These are phyloP conservation scores for Himalopsyche anomala DNA, from an alignment of 2,888 invertebrate genomes.

Conservation along the genomic window DNA sequence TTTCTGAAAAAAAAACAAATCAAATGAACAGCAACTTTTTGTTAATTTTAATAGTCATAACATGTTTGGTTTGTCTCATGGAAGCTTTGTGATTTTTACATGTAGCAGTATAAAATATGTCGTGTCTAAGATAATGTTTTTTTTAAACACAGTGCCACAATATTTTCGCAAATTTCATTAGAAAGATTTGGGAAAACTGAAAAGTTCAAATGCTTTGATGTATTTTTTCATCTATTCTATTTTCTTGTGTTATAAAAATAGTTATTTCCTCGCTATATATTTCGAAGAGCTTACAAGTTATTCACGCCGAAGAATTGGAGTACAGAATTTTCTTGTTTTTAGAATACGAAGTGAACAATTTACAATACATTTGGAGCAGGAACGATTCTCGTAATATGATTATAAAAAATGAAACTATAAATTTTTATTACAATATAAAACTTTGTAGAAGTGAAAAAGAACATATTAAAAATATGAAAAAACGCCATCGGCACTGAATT, in stretches of 20 bases:
- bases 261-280: conserved; percentile 85
- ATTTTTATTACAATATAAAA: conserved; percentile 87
- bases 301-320: conserved; percentile 80
- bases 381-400: conserved; percentile 74
- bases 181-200: too few species aligned
- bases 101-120: too few species aligned
- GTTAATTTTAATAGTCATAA: too few species aligned
- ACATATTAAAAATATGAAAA: conserved; percentile 74
- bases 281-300: conserved; percentile 82
- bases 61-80: too few species aligned
- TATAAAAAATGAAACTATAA: conserved; percentile 81
- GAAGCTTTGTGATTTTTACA: too few species aligned
- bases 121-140: too few species aligned
- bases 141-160: too few species aligned
- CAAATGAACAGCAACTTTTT: too few species aligned
- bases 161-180: too few species aligned
- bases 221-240: too few species aligned
- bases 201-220: too few species aligned
- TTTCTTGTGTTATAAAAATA: conserved; percentile 66
- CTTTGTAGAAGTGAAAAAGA: conserved; percentile 84
- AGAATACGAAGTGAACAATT: conserved; percentile 85
- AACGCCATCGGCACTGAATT: conserved; percentile 72
- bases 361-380: conserved; percentile 81
- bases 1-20: too few species aligned
- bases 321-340: conserved; percentile 79